Evolutionary conservation across 2,888 invertebrate species (phyloP).

Genomic region (Trissoscelio sp.): DNA sequence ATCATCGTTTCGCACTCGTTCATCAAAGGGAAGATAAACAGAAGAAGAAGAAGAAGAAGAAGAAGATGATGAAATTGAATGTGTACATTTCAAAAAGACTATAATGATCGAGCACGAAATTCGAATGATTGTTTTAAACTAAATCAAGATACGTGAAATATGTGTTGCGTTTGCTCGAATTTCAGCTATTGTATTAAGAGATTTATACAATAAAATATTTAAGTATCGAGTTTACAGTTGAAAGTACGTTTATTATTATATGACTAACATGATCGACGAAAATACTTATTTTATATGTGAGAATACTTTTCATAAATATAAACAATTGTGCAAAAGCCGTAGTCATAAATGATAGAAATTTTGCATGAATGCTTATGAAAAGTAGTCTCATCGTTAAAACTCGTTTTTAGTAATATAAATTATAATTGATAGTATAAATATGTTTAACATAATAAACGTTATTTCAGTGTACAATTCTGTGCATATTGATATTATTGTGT

Average conservation of each 20-base stretch:
- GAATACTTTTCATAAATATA: too few relatives aligned
- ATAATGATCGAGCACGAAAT: slow-evolving; percentile 42
- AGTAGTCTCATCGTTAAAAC: neutral
- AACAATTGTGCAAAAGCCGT: too few relatives aligned
- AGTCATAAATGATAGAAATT: neutral
- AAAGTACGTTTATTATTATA: neutral
- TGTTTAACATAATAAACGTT: neutral
- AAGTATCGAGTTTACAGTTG: neutral
- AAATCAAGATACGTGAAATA: slow-evolving; percentile 32
- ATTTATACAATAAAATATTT: slow-evolving; percentile 11
- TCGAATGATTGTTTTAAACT: slow-evolving; percentile 21
- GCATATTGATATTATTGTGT: slow-evolving; percentile 7
- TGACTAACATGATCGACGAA: neutral
- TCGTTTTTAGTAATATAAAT: neutral
- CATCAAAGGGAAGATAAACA: slow-evolving; percentile 53
- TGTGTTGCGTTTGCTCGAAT: slow-evolving; percentile 37
- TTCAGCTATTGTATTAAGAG: slow-evolving; percentile 15
- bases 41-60: slow-evolving; percentile 54
- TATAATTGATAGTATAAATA: neutral
- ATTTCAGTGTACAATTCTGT: neutral
- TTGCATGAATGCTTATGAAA: neutral
- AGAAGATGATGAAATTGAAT: slow-evolving; percentile 7
- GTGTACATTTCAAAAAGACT: slow-evolving; percentile 36
- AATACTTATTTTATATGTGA: too few relatives aligned
- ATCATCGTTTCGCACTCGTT: slow-evolving; percentile 68